Conservation (phyloP, 2,797 vertebrate species). For the Octomys mimax region DNA sequence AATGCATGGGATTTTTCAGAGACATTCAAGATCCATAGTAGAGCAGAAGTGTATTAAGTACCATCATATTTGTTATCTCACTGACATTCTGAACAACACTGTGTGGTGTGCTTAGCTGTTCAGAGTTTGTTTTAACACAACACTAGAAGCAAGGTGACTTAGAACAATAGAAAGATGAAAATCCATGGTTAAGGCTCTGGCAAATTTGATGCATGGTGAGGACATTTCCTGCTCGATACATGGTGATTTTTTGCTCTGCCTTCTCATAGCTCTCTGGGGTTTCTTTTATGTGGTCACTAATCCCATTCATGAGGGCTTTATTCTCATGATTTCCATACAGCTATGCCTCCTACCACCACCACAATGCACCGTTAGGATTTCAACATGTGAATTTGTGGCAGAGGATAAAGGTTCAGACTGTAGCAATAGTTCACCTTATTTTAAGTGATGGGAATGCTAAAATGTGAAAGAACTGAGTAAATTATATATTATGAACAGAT, state of each 20-base stretch:
- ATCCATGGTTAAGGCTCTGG: not conserved
- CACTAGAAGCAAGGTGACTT: not conserved
- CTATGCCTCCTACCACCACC: not conserved
- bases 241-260: not conserved
- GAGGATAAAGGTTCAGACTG: not conserved
- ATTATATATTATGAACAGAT: conserved; percentile 12
- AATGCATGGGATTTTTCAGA: not conserved
- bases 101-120: not conserved
- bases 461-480: conserved; percentile 45
- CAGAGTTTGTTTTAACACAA: not conserved
- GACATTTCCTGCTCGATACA: not conserved
- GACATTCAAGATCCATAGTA: not conserved
- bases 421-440: not conserved
- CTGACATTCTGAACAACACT: not conserved
- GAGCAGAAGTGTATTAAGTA: not conserved
- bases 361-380: not conserved
- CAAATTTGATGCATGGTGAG: not conserved
- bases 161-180: not conserved
- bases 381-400: not conserved
- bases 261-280: not conserved
- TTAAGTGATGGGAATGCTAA: conserved; percentile 26
- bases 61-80: conserved; percentile 1
- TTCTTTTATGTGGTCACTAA: not conserved
- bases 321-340: not conserved
- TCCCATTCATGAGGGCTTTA: not conserved